Conservation (phyloP, 1,140 invertebrate genomes). For the Trachymyrmex septentrionalis region DNA sequence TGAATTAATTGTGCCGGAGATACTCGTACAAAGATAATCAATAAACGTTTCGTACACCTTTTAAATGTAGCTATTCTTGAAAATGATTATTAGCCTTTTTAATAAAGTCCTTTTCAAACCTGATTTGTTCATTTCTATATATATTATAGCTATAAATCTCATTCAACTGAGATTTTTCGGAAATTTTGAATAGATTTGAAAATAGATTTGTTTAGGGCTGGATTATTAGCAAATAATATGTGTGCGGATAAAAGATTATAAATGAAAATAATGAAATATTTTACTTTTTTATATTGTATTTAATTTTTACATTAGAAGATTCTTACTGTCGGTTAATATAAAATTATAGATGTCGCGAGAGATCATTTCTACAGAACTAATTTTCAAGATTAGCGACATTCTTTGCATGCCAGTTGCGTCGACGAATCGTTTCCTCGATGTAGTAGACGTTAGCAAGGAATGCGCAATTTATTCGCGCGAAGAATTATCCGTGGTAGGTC, state of each 20-base stretch:
- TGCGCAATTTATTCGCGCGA: slow-evolving; percentile 45
- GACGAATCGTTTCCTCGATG: slow-evolving; percentile 4
- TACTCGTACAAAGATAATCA: slow-evolving; percentile 1
- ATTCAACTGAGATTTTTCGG: neutral
- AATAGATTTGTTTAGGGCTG: neutral
- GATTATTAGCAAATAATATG: neutral
- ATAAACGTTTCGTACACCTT: no score
- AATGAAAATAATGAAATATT: neutral
- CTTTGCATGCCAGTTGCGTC: slow-evolving; percentile 7
- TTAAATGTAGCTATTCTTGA: neutral
- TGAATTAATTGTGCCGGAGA: neutral
- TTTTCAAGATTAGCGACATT: slow-evolving; percentile 39
- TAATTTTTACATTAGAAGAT: neutral
- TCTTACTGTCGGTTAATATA: neutral
- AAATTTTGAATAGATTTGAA: neutral
- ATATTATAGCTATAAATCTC: neutral
- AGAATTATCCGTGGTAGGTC: slow-evolving; percentile 6
- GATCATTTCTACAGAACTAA: neutral
- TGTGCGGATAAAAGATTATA: neutral
- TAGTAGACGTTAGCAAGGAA: slow-evolving; percentile 19
- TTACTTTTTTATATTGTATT: neutral
- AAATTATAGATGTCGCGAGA: neutral
- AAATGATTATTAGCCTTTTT: neutral
- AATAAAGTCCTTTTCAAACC: neutral
- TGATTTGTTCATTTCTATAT: neutral